These are phyloP conservation scores for Sternarchorhynchus goeldii DNA, from an alignment of 2,797 vertebrate species.

Conservation along the genomic window DNA sequence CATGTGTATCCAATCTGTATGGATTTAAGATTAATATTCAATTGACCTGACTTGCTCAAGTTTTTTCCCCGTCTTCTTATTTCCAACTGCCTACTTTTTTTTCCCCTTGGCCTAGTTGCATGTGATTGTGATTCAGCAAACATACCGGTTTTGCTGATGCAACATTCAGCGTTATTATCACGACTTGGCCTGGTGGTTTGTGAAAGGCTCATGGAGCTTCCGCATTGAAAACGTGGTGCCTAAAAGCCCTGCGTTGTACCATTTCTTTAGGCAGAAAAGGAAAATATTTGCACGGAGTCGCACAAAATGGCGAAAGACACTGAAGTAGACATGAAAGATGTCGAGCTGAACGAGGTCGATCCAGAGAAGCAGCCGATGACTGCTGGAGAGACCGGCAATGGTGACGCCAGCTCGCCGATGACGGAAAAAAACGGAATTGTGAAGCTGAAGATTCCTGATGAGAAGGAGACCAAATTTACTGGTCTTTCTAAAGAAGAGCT, in stretches of 20 bases:
- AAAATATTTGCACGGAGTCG: background rate
- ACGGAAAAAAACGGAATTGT: conserved; percentile 82
- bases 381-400: conserved; percentile 49
- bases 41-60: no score
- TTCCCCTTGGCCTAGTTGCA: no score
- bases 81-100: no score
- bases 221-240: background rate
- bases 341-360: conserved; percentile 83
- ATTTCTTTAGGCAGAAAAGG: background rate
- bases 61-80: no score
- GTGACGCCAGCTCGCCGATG: conserved; percentile 46
- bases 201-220: background rate
- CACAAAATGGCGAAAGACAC: conserved; percentile 66
- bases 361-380: conserved; percentile 85
- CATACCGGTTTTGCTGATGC: conserved; percentile 29
- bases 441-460: conserved; percentile 81
- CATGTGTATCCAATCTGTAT: no score
- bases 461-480: conserved; percentile 78
- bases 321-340: conserved; percentile 83
- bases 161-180: conserved; percentile 1
- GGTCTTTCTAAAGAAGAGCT: conserved; percentile 88
- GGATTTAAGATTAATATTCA: no score
- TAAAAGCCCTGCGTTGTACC: background rate
- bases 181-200: background rate
- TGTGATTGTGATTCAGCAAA: background rate